Evolutionary conservation across 2,888 invertebrate genomes (phyloP).

Genomic region (Cheilosia scutellata): DNA sequence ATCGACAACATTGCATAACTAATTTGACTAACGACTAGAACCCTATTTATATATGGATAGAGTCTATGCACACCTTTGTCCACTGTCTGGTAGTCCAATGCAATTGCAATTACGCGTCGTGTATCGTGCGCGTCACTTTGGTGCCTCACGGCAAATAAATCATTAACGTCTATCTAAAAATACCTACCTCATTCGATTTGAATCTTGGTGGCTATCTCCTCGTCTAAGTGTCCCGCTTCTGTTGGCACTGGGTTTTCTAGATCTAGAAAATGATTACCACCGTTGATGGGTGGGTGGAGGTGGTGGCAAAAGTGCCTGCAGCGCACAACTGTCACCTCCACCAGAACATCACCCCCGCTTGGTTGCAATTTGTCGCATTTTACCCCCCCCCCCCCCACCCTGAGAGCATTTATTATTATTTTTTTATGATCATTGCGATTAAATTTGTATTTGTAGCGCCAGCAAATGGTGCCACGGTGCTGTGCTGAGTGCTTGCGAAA

Average conservation of each 20-base stretch:
- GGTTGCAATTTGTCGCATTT: conserved; percentile 60
- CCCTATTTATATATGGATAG: background rate
- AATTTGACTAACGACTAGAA: background rate
- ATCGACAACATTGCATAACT: background rate
- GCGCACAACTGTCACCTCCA: conserved; percentile 15
- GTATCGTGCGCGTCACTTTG: conserved; percentile 12
- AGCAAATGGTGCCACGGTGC: conserved; percentile 62
- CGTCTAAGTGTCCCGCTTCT: conserved; percentile 25
- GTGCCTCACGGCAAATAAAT: conserved; percentile 51
- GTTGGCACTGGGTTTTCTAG: conserved; percentile 10
- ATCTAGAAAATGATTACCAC: conserved; percentile 12
- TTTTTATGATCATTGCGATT: conserved; percentile 38
- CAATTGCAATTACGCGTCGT: conserved; percentile 10
- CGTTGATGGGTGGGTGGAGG: conserved; percentile 22
- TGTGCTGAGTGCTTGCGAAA: conserved; percentile 38
- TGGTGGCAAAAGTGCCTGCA: conserved; percentile 2
- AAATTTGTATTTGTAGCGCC: conserved; percentile 51
- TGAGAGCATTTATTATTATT: conserved; percentile 37
- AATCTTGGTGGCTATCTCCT: conserved; percentile 15
- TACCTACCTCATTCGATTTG: conserved; percentile 47
- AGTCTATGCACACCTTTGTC: background rate
- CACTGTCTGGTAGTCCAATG: conserved; percentile 3
- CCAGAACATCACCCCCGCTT: conserved; percentile 27
- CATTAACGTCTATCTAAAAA: conserved; percentile 51
- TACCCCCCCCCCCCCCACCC: background rate